These are phyloP conservation scores for Psittacula echo DNA, from an alignment of 2,797 vertebrate species.

Conservation along the genomic window DNA sequence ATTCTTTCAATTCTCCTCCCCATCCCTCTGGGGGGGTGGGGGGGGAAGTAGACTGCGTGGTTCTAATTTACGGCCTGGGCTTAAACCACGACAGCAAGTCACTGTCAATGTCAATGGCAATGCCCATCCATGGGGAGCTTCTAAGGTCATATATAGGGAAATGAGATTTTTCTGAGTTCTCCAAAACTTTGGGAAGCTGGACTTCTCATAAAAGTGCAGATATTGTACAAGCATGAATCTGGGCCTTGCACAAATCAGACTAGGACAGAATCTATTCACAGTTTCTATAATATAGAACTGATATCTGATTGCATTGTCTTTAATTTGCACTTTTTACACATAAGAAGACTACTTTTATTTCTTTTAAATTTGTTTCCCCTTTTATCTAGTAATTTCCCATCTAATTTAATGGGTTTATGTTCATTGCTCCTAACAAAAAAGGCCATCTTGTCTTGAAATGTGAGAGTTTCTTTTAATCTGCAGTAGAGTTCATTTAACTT, in stretches of 20 bases:
- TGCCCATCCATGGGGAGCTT: not conserved
- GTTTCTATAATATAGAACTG: not conserved
- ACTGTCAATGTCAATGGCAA: not conserved
- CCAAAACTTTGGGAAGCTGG: not conserved
- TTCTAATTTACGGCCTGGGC: too few species aligned
- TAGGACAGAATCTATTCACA: not conserved
- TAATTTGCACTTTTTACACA: conserved; percentile 52
- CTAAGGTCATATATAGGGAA: not conserved
- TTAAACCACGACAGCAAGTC: not conserved
- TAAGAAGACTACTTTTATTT: conserved; percentile 53
- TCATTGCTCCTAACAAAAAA: conserved; percentile 49
- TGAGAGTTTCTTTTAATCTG: conserved; percentile 38
- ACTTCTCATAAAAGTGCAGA: not conserved
- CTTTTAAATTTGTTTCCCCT: conserved; percentile 60
- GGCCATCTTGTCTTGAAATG: conserved; percentile 23
- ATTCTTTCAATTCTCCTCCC: too few species aligned
- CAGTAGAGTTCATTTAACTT: too few species aligned
- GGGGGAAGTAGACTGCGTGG: too few species aligned
- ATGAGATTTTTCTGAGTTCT: not conserved
- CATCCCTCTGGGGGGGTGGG: too few species aligned
- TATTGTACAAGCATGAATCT: not conserved
- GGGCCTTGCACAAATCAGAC: not conserved
- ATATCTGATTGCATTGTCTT: not conserved
- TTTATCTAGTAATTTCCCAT: conserved; percentile 72
- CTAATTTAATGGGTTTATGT: conserved; percentile 58